Conservation (phyloP, 2,888 invertebrate genomes). For the Cephus runcator region DNA sequence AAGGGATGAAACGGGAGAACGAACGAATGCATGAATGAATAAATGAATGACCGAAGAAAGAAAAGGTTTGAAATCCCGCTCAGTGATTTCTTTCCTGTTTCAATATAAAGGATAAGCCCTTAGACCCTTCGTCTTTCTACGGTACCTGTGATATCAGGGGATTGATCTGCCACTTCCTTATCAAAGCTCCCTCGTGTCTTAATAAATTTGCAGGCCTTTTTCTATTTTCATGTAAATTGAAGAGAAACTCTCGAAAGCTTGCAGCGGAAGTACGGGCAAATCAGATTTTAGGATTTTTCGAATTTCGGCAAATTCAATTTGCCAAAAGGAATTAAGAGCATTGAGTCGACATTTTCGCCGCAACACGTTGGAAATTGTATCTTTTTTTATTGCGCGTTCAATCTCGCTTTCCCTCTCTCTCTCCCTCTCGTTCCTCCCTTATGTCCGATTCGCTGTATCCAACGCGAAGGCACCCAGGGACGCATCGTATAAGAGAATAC, state of each 20-base stretch:
- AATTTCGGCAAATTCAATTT: background rate
- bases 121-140: background rate
- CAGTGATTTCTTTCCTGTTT: background rate
- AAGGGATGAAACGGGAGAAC: background rate
- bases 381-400: no score
- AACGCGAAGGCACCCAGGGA: background rate
- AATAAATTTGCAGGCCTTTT: background rate
- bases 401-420: no score
- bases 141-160: background rate
- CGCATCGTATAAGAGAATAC: background rate
- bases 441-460: background rate
- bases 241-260: background rate
- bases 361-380: background rate
- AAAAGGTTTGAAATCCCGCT: background rate
- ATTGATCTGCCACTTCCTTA: background rate
- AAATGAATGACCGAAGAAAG: background rate
- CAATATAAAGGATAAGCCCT: background rate
- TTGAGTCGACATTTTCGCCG: background rate
- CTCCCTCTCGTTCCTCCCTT: background rate
- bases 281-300: background rate
- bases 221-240: background rate
- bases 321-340: background rate
- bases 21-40: background rate
- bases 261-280: background rate
- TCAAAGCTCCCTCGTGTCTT: background rate